Conservation (phyloP, 2,797 vertebrate genomes). For the Xyrichtys novacula region DNA sequence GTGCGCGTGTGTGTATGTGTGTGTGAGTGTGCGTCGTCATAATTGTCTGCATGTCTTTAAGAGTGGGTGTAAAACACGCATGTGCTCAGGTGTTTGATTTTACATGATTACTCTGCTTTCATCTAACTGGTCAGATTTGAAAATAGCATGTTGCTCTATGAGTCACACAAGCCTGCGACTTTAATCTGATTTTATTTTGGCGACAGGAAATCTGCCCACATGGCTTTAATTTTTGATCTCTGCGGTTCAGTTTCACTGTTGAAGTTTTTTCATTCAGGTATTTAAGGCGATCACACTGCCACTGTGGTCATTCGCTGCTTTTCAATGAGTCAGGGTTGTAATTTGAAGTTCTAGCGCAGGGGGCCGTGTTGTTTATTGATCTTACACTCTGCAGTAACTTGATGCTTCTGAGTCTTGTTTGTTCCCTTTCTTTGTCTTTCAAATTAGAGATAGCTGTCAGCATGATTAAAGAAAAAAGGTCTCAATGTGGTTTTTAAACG, state of each 20-base stretch:
- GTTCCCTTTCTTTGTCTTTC: constrained; percentile 53
- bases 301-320: constrained; percentile 66
- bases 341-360: constrained; percentile 47
- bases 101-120: constrained; percentile 31
- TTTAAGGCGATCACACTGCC: constrained; percentile 36
- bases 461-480: constrained; percentile 61
- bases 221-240: constrained; percentile 54
- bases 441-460: constrained; percentile 59
- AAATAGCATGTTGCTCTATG: constrained; percentile 44
- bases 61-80: constrained; percentile 64
- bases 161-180: constrained; percentile 52
- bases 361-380: constrained; percentile 29
- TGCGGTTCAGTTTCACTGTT: constrained; percentile 34
- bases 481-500: constrained; percentile 64
- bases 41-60: constrained; percentile 24
- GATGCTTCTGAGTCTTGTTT: constrained; percentile 50
- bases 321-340: constrained; percentile 54
- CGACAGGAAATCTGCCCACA: constrained; percentile 52
- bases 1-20: constrained; percentile 21
- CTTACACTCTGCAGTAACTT: constrained; percentile 46
- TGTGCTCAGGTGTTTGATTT: constrained; percentile 73
- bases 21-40: not conserved
- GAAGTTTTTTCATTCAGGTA: constrained; percentile 43
- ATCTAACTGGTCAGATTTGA: constrained; percentile 32
- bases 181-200: constrained; percentile 56